phyloP scores from a whole-genome alignment of 2,797 vertebrate species.

The Acridotheres tristis region DNA sequence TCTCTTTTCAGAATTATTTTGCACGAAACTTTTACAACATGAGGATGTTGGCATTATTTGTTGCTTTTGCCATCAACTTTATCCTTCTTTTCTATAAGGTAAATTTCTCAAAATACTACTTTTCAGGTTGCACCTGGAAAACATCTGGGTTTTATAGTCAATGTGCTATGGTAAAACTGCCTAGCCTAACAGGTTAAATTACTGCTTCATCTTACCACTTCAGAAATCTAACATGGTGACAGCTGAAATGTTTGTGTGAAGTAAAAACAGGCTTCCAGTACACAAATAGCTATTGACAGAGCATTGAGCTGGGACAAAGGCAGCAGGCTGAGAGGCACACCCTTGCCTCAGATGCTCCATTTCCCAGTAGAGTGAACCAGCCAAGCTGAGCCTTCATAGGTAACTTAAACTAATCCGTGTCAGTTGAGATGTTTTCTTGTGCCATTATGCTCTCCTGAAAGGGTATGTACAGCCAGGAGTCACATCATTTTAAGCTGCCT shows the following conservation, averaged over 20 bases:
- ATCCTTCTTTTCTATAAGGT: slow-evolving; percentile 98
- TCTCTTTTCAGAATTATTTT: slow-evolving; percentile 90
- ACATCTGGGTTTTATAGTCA: not conserved
- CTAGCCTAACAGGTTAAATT: not conserved
- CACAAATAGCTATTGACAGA: not conserved
- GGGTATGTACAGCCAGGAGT: not conserved
- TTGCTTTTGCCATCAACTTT: slow-evolving; percentile 97
- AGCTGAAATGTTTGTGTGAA: not conserved
- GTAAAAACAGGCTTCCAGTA: not conserved
- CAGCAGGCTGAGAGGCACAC: not conserved
- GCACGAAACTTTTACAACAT: slow-evolving; percentile 99
- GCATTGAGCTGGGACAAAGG: not conserved
- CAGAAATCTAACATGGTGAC: not conserved
- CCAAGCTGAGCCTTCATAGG: not conserved
- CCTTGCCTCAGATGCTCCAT: not conserved
- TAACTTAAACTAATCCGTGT: not conserved
- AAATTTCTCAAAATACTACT: not conserved
- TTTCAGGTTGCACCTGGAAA: not conserved
- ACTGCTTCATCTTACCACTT: not conserved
- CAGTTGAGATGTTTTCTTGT: not conserved
- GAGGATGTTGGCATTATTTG: slow-evolving; percentile 96
- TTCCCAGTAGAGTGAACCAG: not conserved
- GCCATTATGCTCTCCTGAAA: not conserved
- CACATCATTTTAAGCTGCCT: not conserved
- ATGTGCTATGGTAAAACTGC: fast-evolving